Conservation (phyloP, 2,888 invertebrate genomes). For the Troides aeacus region DNA sequence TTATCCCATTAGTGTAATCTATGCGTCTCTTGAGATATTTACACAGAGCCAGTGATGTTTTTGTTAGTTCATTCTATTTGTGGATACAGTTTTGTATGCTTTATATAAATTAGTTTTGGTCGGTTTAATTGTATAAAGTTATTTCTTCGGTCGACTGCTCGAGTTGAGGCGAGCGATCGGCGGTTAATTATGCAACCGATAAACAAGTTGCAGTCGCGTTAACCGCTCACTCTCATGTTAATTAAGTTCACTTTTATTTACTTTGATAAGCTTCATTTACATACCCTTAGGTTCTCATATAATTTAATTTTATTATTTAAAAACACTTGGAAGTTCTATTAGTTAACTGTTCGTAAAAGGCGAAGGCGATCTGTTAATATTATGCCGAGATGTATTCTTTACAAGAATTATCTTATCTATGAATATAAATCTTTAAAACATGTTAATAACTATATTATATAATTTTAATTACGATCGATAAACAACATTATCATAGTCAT, state of each 20-base stretch:
- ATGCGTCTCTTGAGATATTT: background rate
- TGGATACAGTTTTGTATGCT: background rate
- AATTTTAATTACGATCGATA: no score
- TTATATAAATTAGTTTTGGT: conserved; percentile 1
- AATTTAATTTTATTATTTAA: conserved; percentile 12
- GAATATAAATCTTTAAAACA: no score
- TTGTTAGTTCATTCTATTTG: background rate
- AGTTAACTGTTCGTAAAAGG: background rate
- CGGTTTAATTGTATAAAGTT: conserved; percentile 30
- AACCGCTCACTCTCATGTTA: conserved; percentile 50
- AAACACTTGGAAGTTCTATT: background rate
- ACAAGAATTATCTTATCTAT: no score
- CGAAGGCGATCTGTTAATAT: no score
- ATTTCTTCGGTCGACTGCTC: conserved; percentile 36
- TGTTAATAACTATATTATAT: no score
- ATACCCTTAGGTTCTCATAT: conserved; percentile 23
- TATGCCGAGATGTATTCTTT: no score
- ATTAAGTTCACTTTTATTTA: conserved; percentile 47
- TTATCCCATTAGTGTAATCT: no score
- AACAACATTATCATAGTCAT: no score
- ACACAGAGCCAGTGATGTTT: background rate
- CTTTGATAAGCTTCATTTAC: conserved; percentile 34
- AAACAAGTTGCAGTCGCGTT: conserved; percentile 45
- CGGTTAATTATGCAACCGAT: conserved; percentile 59
- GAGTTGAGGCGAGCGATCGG: conserved; percentile 35